Evolutionary conservation across 2,113 vertebrate species (phyloP).

Genomic region (Lamprotornis superbus): DNA sequence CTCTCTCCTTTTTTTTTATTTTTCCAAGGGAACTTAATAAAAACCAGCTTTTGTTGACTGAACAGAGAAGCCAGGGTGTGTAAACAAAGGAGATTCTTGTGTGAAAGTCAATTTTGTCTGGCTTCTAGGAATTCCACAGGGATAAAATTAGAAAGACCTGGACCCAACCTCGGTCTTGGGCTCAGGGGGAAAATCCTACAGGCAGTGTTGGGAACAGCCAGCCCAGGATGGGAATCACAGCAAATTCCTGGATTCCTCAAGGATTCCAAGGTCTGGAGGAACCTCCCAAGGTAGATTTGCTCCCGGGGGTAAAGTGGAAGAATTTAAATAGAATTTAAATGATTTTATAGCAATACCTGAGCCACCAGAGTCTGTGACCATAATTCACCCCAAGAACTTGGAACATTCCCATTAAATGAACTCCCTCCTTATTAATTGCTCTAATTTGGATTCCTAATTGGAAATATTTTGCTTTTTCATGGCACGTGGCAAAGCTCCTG

Average conservation of each 20-base stretch:
- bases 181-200: neutral
- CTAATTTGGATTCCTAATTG: neutral
- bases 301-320: neutral
- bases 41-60: neutral
- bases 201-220: neutral
- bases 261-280: neutral
- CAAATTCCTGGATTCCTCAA: neutral
- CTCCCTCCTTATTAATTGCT: neutral
- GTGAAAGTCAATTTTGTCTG: neutral
- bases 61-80: neutral
- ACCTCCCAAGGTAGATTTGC: fast-evolving
- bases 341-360: neutral
- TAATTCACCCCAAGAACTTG: neutral
- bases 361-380: neutral
- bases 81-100: conserved; percentile 46
- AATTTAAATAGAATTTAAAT: fast-evolving
- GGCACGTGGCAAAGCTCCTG: neutral
- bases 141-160: conserved; percentile 15
- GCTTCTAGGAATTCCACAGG: conserved; percentile 31
- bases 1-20: neutral
- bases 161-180: neutral
- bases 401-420: neutral
- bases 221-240: neutral
- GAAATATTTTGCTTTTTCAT: neutral
- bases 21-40: neutral